A percentile compares a stretch with the other conserved stretches of the same genome.
These are phyloP conservation scores for Thereva unica DNA, from an alignment of 2,888 invertebrate genomes.

Conservation along the genomic window DNA sequence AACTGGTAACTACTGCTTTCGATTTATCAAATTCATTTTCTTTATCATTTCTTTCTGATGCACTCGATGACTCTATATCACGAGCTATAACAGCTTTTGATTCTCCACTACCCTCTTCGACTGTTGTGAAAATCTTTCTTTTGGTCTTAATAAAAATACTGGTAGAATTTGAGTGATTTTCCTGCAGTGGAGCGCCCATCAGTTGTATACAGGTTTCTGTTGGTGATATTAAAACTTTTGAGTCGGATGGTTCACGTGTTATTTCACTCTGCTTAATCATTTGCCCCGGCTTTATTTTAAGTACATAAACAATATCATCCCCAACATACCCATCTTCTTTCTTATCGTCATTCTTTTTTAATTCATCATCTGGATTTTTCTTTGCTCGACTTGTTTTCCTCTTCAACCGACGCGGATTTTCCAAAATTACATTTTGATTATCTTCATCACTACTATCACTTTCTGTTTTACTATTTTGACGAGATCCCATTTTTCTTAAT, in stretches of 20 bases:
- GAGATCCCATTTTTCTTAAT: slow-evolving; percentile 55
- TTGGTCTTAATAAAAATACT: slow-evolving; percentile 81
- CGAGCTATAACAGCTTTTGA: slow-evolving; percentile 30
- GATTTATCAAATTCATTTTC: slow-evolving; percentile 37
- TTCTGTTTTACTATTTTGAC: slow-evolving; percentile 58
- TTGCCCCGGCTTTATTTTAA: slow-evolving; percentile 55
- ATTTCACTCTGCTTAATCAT: slow-evolving; percentile 49
- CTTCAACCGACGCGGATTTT: slow-evolving; percentile 56
- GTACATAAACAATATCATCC: slow-evolving; percentile 53
- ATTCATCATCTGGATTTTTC: slow-evolving; percentile 43
- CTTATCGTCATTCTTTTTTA: slow-evolving; percentile 48
- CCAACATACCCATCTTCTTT: slow-evolving; percentile 49
- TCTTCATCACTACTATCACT: slow-evolving; percentile 57
- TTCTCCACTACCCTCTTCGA: slow-evolving; percentile 55
- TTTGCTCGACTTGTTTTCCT: slow-evolving; percentile 53
- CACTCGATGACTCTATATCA: slow-evolving; percentile 43
- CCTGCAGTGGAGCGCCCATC: slow-evolving; percentile 42
- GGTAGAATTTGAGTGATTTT: slow-evolving; percentile 47
- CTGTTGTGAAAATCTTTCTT: slow-evolving; percentile 76
- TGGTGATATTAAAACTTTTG: slow-evolving; percentile 44
- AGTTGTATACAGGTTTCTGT: slow-evolving; percentile 45
- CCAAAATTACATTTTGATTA: slow-evolving; percentile 48
- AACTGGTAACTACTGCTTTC: slow-evolving; percentile 42
- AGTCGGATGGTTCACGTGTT: slow-evolving; percentile 23
- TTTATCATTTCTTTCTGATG: slow-evolving; percentile 41